phyloP scores from a whole-genome alignment of 2,888 invertebrate genomes.

The Epinotia demarniana region DNA sequence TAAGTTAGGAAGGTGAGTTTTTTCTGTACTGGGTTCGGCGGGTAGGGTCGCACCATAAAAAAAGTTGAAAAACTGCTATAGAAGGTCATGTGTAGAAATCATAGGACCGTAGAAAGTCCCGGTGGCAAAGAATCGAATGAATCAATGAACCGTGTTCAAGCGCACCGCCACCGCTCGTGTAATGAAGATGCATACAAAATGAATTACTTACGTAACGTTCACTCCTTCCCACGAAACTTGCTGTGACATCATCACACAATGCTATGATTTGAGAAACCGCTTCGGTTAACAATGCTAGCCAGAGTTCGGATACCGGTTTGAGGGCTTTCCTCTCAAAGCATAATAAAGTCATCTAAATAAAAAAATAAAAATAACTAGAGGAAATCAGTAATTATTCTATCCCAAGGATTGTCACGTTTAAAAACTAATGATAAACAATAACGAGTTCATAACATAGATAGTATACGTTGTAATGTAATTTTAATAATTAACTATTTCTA shows the following conservation, averaged over 20 bases:
- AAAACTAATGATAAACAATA: too few relatives aligned
- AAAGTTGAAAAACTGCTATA: background rate
- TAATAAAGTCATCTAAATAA: background rate
- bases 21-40: too few relatives aligned
- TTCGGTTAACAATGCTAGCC: background rate
- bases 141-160: background rate
- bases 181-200: background rate
- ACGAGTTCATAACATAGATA: too few relatives aligned
- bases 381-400: background rate
- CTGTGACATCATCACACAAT: background rate
- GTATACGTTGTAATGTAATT: too few relatives aligned
- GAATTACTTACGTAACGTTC: constrained; percentile 14
- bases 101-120: background rate
- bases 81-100: background rate
- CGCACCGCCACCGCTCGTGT: background rate
- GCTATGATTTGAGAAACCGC: constrained; percentile 4
- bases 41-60: background rate
- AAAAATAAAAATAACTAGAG: too few relatives aligned
- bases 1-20: too few relatives aligned
- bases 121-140: background rate
- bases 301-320: background rate
- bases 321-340: background rate
- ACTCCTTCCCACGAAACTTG: constrained; percentile 3
- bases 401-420: too few relatives aligned
- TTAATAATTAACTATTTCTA: background rate